Percentiles rank a stretch among this genome's conserved stretches.
phyloP scores from a whole-genome alignment of 2,888 invertebrate genomes.

The Hirtodrosophila trivittata region DNA sequence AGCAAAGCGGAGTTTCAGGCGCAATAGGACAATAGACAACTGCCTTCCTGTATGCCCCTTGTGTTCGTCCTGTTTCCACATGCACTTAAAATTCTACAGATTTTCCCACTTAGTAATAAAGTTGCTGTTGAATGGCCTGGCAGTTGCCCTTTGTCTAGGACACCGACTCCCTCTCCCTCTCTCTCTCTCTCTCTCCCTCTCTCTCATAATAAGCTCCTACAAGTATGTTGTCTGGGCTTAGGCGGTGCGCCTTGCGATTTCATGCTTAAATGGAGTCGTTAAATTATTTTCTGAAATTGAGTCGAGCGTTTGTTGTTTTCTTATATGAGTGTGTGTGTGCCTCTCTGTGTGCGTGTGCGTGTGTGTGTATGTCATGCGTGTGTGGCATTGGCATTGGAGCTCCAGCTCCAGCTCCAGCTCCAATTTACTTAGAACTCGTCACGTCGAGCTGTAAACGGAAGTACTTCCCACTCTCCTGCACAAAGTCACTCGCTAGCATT shows the following conservation, averaged over 20 bases:
- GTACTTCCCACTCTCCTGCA: conserved; percentile 48
- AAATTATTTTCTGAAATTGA: conserved; percentile 79
- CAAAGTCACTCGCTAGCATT: conserved; percentile 59
- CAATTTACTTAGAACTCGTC: conserved; percentile 45
- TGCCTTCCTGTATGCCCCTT: conserved; percentile 33
- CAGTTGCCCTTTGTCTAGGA: conserved; percentile 62
- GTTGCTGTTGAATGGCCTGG: conserved; percentile 63
- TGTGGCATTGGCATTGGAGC: conserved; percentile 63
- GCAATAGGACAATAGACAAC: conserved; percentile 47
- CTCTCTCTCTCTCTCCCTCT: background rate
- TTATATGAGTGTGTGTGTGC: conserved; percentile 8
- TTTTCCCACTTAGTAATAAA: conserved; percentile 79
- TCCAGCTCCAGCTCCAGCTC: conserved; percentile 62
- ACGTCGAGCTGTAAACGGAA: conserved; percentile 72
- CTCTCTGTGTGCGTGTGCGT: conserved; percentile 2
- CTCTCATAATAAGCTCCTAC: conserved; percentile 56
- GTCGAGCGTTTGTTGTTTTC: conserved; percentile 59
- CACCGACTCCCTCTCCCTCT: conserved; percentile 8
- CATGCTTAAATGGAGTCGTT: conserved; percentile 80
- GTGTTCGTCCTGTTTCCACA: conserved; percentile 25
- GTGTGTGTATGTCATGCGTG: conserved; percentile 10
- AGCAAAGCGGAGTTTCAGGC: conserved; percentile 30
- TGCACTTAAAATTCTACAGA: conserved; percentile 78
- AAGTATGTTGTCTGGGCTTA: conserved; percentile 8
- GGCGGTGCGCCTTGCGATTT: conserved; percentile 65